Evolutionary conservation across 2,888 invertebrate genomes (phyloP), one percentile per base, ranked within the genome.

Genomic region (Clanis bilineata): DNA sequence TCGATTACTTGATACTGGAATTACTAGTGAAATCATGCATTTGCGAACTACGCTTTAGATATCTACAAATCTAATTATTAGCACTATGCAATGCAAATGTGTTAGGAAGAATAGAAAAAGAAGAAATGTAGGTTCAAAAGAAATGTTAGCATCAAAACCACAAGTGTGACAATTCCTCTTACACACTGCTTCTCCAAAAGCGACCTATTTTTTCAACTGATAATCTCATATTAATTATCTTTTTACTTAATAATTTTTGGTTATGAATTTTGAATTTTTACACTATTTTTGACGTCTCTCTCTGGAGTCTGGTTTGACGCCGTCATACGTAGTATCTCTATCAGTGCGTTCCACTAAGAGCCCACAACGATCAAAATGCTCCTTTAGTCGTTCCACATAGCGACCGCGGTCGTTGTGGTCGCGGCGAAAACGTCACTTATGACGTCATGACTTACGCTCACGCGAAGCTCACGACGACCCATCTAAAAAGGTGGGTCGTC

Each of bases 171-270:
- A 61, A 58, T 43, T 25, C 58, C 56, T 67, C 85, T 87, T 88
- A 90, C 91, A 86, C 73, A 70, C 82, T 84, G 45, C 73, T 78
- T 65, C 88, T 85, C 91, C 90, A 91, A 76, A 87, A 82, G 61
- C 72, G 73, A 57, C 84, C 80, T 21, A 88, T 18, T 32, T 70
- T 43, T 69, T 72, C 77, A 41, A 64, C 70, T 28, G 73, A 63
- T 47, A 73, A 7, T 2, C 23, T 23, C 59, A 59, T 59, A 28
- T 55, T 23, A 15, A 15, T n/a, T 15, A 44, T 12, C n/a, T 45
- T 41, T 18, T 45, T 36, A 12, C 9, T 3, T 7, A 36, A 6
- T 10, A 36, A 36, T 12, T n/a, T n/a, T n/a, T n/a, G n/a, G n/a
- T n/a, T n/a, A n/a, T 9, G 9, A 36, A 36, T 36, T 32, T 12